A percentile compares a stretch with the other conserved stretches of the same genome.
These are phyloP conservation scores for Sebastes reedi DNA, from an alignment of 2,797 vertebrate species.

Conservation along the genomic window DNA sequence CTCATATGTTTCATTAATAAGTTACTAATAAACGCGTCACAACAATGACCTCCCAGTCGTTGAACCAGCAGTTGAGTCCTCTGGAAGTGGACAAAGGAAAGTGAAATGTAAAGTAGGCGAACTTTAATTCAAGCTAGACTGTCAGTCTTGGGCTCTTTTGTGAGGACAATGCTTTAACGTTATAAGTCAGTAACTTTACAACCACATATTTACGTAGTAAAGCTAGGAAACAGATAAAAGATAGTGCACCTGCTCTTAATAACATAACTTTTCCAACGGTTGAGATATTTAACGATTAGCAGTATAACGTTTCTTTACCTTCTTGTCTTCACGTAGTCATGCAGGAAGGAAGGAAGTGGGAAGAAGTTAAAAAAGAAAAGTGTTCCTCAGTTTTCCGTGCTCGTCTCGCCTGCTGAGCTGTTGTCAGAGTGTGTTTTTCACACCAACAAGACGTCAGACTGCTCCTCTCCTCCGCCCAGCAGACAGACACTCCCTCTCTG, in stretches of 20 bases:
- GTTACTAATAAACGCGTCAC: conserved; percentile 65
- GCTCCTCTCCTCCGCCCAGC: conserved; percentile 15
- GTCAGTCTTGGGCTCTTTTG: not conserved
- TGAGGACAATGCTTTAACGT: not conserved
- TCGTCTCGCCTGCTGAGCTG: conserved; percentile 41
- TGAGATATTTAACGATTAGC: not conserved
- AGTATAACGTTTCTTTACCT: conserved; percentile 56
- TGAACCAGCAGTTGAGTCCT: conserved; percentile 52
- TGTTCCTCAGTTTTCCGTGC: conserved; percentile 20
- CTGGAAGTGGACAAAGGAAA: conserved; percentile 14
- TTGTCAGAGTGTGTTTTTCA: conserved; percentile 28
- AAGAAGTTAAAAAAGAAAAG: conserved; percentile 31
- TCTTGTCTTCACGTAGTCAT: conserved; percentile 57
- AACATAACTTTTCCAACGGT: not conserved
- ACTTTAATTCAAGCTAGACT: not conserved
- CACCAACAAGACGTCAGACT: conserved; percentile 47
- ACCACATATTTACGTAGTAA: not conserved
- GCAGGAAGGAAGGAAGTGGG: conserved; percentile 32
- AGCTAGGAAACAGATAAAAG: not conserved
- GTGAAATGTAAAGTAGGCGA: not conserved
- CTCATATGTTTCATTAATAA: conserved; percentile 53
- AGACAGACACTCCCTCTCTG: conserved; percentile 68
- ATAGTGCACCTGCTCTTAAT: conserved; percentile 47
- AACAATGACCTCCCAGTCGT: conserved; percentile 63
- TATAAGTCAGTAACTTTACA: not conserved